Evolutionary conservation across 2,888 invertebrate genomes (phyloP), one percentile per base, ranked within the genome.

Genomic region (Pharmacophagus antenor): DNA sequence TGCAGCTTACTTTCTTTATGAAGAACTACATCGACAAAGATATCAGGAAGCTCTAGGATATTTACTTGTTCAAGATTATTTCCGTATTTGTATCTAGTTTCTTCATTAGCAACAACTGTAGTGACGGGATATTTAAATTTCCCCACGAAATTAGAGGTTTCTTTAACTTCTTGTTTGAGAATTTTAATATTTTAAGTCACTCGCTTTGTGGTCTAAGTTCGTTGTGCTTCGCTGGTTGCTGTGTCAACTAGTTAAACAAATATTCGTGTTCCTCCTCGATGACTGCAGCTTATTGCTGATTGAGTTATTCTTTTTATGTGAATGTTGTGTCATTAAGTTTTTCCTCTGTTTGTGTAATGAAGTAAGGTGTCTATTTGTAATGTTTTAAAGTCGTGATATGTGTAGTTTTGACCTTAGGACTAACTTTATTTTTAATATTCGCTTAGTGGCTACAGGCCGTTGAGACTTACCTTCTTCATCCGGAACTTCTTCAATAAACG

Each of bases 381-480:
- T 46, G 42, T 59, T 56, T 54, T 46, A 44, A 44, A 0, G 62
- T 61, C 4, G 47, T 20, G 61, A 61, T 53, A 44, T 57, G 22
- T 64, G 88, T 70, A 10, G 65, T 82, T 42, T 78, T 74, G 2
- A 25, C 1, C 70, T 87, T 56, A 1, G 51, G 42, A 42, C 61
- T 59, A 50, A 54, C 49, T 82, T 62, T 80, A 42, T 10, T 5
- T 10, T 27, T 27, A 10, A 48, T 48, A 48, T n/a, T 5, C 23
- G 25, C 5, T 48, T 48, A 1, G 48, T n/a, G 25, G 25, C 1
- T 25, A 23, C 25, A 12, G n/a, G 8, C 75, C 0, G 17, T 1
- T 70, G 86, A 57, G 70, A 67, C 77, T 73, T 76, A 67, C 79
- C 70, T 62, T 80, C 70, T 15, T 75, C 67, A 0, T 69, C 65